Evolutionary conservation across 2,888 invertebrate genomes (phyloP), one percentile per base, ranked within the genome.

Genomic region (Lasioglossum leucozonium): DNA sequence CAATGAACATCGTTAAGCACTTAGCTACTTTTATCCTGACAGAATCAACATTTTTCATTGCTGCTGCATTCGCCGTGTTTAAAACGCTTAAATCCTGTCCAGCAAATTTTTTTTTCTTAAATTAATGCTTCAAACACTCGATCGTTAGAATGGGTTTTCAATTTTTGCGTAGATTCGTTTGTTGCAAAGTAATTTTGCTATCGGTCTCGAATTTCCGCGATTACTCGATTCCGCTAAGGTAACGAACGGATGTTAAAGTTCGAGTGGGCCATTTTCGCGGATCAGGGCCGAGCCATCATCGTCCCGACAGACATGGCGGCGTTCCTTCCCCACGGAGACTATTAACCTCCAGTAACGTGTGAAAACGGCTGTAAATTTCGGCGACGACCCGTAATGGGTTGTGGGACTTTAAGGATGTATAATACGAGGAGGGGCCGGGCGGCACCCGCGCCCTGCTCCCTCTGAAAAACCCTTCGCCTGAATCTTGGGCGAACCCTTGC

Each of bases 351-450:
- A 91, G 93, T 92, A 93, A 94, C 91, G 94, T 93, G 94, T 93
- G 94, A 94, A 95, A 95, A 94, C 91, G 93, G 93, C 88, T 93
- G 93, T 94, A 94, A 94, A 94, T 94, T 94, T 92, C 77, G 91
- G 86, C 87, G 90, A 88, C 88, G 73, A 83, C 86, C 87, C 90
- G 92, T 94, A 94, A 94, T 94, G 94, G 94, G 90, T 93, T 92
- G 91, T 89, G 91, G 89, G 92, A 92, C 92, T 93, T 92, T 92
- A 93, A 94, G 92, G 93, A 93, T 93, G 93, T 92, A 79, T 51
- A 93, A 92, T 90, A 91, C 88, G 90, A 89, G 87, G 73, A 87
- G 90, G 87, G 86, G 82, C 84, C 84, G 74, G 87, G 22, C 82
- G 87, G 22, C 82, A 79, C 79, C 81, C 89, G 80, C 80, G 78